Conservation (phyloP, 2,888 invertebrate genomes). For the Strigamia transsilvanica region DNA sequence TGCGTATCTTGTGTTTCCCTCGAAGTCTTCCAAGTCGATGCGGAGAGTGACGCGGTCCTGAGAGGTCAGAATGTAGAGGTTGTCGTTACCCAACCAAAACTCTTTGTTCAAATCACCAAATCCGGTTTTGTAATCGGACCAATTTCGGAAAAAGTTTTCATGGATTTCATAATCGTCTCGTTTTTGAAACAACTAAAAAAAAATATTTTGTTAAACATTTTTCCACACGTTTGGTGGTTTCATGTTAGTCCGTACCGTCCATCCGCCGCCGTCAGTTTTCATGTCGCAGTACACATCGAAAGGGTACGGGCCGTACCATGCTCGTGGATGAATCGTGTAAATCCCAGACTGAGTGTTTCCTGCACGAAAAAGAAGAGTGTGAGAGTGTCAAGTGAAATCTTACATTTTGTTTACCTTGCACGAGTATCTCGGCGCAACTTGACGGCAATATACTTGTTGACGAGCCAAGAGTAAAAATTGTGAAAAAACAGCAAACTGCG, state of each 20-base stretch:
- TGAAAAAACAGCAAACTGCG: background rate
- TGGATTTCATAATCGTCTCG: slow-evolving; percentile 70
- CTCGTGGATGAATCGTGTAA: background rate
- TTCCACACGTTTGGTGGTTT: too few species aligned
- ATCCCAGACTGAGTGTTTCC: background rate
- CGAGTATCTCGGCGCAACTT: background rate
- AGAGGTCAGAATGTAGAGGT: slow-evolving; percentile 68
- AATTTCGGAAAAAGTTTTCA: slow-evolving; percentile 64
- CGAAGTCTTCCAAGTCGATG: too few species aligned
- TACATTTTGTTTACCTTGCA: background rate
- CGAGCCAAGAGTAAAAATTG: background rate
- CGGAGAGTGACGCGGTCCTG: too few species aligned
- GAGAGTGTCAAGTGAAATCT: too few species aligned
- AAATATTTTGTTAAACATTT: too few species aligned
- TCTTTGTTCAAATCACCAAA: slow-evolving; percentile 63
- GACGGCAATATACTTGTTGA: background rate
- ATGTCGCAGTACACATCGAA: slow-evolving; percentile 85
- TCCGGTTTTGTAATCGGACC: slow-evolving; percentile 63
- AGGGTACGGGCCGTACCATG: slow-evolving; percentile 2
- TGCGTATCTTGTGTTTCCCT: too few species aligned
- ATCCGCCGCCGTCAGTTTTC: slow-evolving; percentile 86
- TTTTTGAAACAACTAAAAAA: slow-evolving; percentile 69
- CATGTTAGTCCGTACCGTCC: slow-evolving; percentile 90
- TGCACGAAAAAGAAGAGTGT: background rate
- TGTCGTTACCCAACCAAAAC: slow-evolving; percentile 68